Evolutionary conservation across 92 coral and sea anemone species (phyloP), one percentile per base, ranked within the genome.

Genomic region (Phenganax stokvisi): DNA sequence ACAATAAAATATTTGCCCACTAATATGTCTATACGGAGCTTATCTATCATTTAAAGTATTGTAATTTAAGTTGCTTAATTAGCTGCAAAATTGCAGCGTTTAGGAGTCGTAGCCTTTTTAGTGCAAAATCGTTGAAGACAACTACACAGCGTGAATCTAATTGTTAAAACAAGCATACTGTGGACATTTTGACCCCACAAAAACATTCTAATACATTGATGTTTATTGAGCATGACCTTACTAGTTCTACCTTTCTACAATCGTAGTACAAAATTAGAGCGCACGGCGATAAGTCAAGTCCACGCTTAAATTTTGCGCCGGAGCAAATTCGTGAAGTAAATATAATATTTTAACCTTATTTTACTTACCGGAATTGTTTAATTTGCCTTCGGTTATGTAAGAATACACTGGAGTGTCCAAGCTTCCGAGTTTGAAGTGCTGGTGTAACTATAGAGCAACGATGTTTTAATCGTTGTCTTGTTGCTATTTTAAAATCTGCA

Each of bases 141-240:
- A 63, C 15, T 25, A 53, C 81, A 9, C 81, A 76, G 81, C 57
- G 58, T 68, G 81, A 10, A 56, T 68, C 56, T 76, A 76, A 76
- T 76, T 76, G 81, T 76, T 59, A 52, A 57, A 76, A 76, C 81
- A 76, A 76, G 66, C 81, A 76, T 76, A 20, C 56, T 54, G 73
- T 27, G 70, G 7, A 10, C 81, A 76, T 57, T 56, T 57, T 44
- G 53, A 30, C 17, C 64, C 53, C 53, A 75, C 80, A 56, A 30
- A 29, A 75, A 56, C 54, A 30, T 27, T 58, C 56, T 12, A 75
- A 75, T 63, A 30, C 80, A 75, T 30, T 68, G 73, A 68, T 37
- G 5, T 68, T 68, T 53, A 68, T 68, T 68, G 52, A 2, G 47
- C 31, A 68, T 68, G 47, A n/a, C 52, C 73, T 68, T 30, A 15